phyloP scores from a whole-genome alignment of 2,888 invertebrate species.

The Lacanobia oleracea region DNA sequence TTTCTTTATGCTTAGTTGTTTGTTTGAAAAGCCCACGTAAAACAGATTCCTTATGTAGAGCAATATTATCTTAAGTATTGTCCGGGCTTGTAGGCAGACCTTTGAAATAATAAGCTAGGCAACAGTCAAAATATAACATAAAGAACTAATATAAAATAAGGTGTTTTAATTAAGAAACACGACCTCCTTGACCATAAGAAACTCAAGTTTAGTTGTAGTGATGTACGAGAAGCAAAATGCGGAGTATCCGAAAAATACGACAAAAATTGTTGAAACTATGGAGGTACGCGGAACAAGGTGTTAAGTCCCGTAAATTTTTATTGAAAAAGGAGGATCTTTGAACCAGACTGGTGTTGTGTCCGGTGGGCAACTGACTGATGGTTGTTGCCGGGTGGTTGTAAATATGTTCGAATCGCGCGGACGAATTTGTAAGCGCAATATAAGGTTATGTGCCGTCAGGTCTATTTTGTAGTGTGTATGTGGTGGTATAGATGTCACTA shows the following conservation, averaged over 20 bases:
- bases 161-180: constrained; percentile 29
- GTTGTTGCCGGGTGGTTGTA: too few relatives aligned
- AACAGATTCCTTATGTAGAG: constrained; percentile 14
- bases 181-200: constrained; percentile 28
- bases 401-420: too few relatives aligned
- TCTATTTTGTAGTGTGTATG: too few relatives aligned
- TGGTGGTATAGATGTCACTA: too few relatives aligned
- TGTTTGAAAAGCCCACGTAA: not conserved
- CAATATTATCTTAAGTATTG: not conserved
- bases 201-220: constrained; percentile 33
- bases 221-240: not conserved
- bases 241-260: constrained; percentile 24
- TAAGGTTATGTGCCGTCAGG: too few relatives aligned
- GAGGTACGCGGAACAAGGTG: too few relatives aligned
- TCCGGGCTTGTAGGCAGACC: constrained; percentile 5
- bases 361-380: too few relatives aligned
- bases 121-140: constrained; percentile 5
- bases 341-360: too few relatives aligned
- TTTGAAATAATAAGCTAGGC: constrained; percentile 3
- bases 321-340: too few relatives aligned
- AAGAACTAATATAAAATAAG: not conserved
- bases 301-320: too few relatives aligned
- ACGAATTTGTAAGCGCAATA: too few relatives aligned
- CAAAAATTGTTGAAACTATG: not conserved
- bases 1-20: not conserved